These are phyloP conservation scores for Pseudonaja textilis DNA, from an alignment of 2,113 vertebrate genomes.

Conservation along the genomic window DNA sequence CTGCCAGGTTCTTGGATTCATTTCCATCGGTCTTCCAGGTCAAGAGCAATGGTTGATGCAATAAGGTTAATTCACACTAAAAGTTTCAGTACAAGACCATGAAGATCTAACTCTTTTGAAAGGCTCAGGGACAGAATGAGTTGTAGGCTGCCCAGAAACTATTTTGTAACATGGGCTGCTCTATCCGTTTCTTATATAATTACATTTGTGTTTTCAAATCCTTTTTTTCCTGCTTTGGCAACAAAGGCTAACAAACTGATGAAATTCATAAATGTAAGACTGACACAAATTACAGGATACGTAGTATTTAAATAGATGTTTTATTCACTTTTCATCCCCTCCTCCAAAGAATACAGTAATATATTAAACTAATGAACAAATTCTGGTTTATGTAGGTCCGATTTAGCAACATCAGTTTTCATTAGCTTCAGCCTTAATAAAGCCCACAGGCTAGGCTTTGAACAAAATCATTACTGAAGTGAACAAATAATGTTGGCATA, in stretches of 20 bases:
- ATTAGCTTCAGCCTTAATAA: neutral
- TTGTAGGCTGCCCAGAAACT: neutral
- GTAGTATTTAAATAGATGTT: slow-evolving; percentile 16
- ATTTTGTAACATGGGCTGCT: neutral
- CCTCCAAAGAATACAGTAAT: slow-evolving; percentile 8
- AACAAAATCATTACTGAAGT: slow-evolving; percentile 32
- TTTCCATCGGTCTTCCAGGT: neutral
- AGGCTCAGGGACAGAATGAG: neutral
- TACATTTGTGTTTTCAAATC: neutral
- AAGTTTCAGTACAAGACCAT: neutral
- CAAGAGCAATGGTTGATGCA: neutral
- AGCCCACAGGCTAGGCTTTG: slow-evolving; percentile 16
- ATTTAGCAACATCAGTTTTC: slow-evolving; percentile 28
- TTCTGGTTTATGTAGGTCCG: slow-evolving; percentile 15
- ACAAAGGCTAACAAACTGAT: neutral
- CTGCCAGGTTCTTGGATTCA: neutral
- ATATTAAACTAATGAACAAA: slow-evolving; percentile 30
- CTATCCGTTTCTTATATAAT: neutral
- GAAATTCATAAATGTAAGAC: slow-evolving; percentile 8
- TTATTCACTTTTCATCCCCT: neutral
- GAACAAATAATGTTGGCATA: slow-evolving; percentile 16
- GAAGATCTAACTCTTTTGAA: neutral
- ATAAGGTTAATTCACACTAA: neutral
- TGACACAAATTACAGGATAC: slow-evolving; percentile 19
- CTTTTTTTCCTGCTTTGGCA: neutral